Base-by-base conservation (phyloP, 2,888 invertebrate genomes). In the Xylocampa areola region DNA sequence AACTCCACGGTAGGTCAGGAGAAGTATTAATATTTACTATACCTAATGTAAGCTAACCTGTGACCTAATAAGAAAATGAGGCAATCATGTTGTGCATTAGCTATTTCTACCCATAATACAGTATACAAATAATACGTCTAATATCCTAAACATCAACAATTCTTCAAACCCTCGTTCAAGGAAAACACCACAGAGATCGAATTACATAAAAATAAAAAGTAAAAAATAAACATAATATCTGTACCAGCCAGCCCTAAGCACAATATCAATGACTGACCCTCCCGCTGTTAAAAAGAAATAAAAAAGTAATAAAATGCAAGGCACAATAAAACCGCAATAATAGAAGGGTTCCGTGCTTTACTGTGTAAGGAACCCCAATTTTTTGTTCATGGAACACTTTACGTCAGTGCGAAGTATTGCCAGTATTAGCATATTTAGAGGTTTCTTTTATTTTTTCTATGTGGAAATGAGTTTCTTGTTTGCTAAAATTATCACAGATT, bases 291-390 rank as follows among this genome's bases (percentile, higher is more conserved):
- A 87, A 90, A 91, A 92, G 87, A 90, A 88, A 92, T 93, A 92
- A 93, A 93, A 92, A 92, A 92, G 92, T 91, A 91, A 90, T 92
- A 92, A 92, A 92, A 92, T 81, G 89, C 92, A 92, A 88, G 66
- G 77, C 77, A 78, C 80, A 82, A 86, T 87, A 88, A 87, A 87
- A 80, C 80, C 84, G 77, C 82, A 68, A 71, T 77, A 80, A 77
- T 68, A 78, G 81, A 89, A 87, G 89, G 90, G 89, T 88, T 86
- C 80, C 57, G 57, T 41, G 32, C 16, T 23, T n/a, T 10, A 11
- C n/a, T 10, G 25, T 37, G 37, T 35, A 49, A 57, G 72, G 73
- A 68, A 72, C 85, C 83, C 82, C 80, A 79, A 83, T 81, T 80
- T 79, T n/a, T 71, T 75, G 44, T 58, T 72, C 53, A n/a, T n/a